These are phyloP conservation scores for Denticeps clupeoides DNA, from an alignment of 2,797 vertebrate genomes.

Conservation along the genomic window DNA sequence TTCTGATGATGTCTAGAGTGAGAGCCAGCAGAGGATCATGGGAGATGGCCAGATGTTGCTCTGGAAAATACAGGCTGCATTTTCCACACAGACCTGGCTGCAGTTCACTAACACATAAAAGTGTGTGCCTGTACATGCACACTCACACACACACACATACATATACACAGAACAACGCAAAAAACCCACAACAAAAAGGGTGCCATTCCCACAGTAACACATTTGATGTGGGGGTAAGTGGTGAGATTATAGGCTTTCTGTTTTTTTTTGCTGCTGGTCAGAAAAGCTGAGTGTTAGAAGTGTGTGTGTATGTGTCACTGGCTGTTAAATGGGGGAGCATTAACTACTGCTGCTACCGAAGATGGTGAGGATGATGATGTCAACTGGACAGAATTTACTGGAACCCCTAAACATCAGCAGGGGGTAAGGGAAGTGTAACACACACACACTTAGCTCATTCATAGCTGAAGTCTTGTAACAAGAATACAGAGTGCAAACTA, in stretches of 20 bases:
- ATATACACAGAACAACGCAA: neutral
- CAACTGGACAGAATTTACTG: conserved; percentile 2
- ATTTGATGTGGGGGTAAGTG: neutral
- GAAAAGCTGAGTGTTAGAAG: neutral
- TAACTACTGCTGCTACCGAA: too few species aligned
- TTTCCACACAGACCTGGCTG: neutral
- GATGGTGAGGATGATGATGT: too few species aligned
- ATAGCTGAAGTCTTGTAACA: too few species aligned
- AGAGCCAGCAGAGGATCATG: neutral
- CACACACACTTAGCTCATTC: too few species aligned
- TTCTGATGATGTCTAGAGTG: neutral
- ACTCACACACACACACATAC: conserved; percentile 8
- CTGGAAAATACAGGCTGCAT: neutral
- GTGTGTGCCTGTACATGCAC: neutral
- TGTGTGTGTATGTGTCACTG: conserved; percentile 12
- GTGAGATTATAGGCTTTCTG: neutral
- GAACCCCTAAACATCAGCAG: conserved; percentile 1
- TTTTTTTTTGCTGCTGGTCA: neutral
- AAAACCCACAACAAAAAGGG: conserved; percentile 5
- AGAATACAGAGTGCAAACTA: too few species aligned
- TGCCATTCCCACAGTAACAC: neutral
- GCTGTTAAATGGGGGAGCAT: neutral
- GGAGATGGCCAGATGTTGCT: neutral
- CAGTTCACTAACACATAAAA: too few species aligned
- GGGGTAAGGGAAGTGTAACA: neutral